These are phyloP conservation scores for Pterostichus madidus DNA, from an alignment of 2,888 invertebrate genomes.

Conservation along the genomic window DNA sequence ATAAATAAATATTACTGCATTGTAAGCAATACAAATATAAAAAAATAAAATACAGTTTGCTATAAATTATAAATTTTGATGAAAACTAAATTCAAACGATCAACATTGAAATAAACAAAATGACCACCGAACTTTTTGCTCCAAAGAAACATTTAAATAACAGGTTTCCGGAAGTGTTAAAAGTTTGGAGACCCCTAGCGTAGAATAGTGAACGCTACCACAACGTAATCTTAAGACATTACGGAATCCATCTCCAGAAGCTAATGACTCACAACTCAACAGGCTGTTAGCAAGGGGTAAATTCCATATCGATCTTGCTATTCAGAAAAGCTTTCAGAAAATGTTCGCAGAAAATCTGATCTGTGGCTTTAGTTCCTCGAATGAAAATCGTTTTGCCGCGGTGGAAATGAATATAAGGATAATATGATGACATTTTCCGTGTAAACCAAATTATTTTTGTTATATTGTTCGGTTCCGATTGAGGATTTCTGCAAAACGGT, in stretches of 20 bases:
- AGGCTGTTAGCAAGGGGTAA: conserved; percentile 24
- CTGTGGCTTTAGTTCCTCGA: conserved; percentile 1
- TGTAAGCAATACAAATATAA: too few relatives aligned
- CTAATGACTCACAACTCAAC: conserved; percentile 20
- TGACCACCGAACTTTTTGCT: too few relatives aligned
- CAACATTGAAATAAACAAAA: too few relatives aligned
- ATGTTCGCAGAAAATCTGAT: conserved; percentile 37
- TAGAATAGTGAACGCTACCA: too few relatives aligned
- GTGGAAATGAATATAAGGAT: conserved; percentile 21
- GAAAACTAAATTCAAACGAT: too few relatives aligned
- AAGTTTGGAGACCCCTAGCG: too few relatives aligned
- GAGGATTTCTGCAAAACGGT: background rate
- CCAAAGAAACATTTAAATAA: too few relatives aligned
- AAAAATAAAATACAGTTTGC: too few relatives aligned
- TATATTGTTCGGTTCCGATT: background rate
- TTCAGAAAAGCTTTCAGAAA: conserved; percentile 18
- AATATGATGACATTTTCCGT: conserved; percentile 6
- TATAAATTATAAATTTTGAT: too few relatives aligned
- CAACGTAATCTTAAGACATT: too few relatives aligned
- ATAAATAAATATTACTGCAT: too few relatives aligned
- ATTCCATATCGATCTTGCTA: conserved; percentile 24
- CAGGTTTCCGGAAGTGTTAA: too few relatives aligned
- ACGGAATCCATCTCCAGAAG: background rate
- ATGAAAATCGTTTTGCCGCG: conserved; percentile 12
- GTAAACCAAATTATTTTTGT: conserved; percentile 16